Conservation (phyloP, 2,797 vertebrate species). For the Pseudocheirus occidentalis region DNA sequence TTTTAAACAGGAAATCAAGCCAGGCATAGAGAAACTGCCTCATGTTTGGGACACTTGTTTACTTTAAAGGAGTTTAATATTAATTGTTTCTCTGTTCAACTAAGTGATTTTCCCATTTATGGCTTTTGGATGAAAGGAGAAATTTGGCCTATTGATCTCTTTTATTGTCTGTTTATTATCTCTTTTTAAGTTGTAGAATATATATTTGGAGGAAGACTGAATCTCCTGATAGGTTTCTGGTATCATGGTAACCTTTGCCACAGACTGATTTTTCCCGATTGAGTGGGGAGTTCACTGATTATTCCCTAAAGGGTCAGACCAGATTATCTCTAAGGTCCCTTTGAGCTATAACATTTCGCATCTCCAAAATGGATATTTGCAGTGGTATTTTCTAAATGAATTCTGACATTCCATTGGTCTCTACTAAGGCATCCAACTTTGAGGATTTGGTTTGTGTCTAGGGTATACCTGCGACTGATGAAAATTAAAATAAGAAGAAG, state of each 20-base stretch:
- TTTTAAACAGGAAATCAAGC: background rate
- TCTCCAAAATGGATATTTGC: constrained; percentile 39
- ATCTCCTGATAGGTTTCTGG: background rate
- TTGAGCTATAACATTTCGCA: constrained; percentile 13
- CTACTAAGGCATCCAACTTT: background rate
- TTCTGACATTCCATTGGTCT: constrained; percentile 3
- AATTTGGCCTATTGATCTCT: constrained; percentile 22
- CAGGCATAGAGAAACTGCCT: background rate
- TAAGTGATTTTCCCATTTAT: background rate
- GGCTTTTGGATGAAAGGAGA: background rate
- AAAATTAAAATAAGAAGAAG: background rate
- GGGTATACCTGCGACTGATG: background rate
- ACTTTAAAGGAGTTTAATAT: background rate
- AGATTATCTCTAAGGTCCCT: constrained; percentile 13
- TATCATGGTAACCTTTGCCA: background rate
- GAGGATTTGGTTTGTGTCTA: constrained; percentile 11
- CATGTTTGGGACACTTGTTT: background rate
- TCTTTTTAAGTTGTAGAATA: constrained; percentile 45
- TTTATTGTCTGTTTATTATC: background rate
- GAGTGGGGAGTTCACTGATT: background rate
- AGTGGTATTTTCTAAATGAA: constrained; percentile 28
- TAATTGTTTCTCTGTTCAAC: background rate
- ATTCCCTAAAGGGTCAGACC: background rate
- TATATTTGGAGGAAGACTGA: background rate
- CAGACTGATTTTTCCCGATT: constrained; percentile 39